These are phyloP conservation scores for Polypterus senegalus DNA, from an alignment of 2,113 vertebrate species.

Conservation along the genomic window DNA sequence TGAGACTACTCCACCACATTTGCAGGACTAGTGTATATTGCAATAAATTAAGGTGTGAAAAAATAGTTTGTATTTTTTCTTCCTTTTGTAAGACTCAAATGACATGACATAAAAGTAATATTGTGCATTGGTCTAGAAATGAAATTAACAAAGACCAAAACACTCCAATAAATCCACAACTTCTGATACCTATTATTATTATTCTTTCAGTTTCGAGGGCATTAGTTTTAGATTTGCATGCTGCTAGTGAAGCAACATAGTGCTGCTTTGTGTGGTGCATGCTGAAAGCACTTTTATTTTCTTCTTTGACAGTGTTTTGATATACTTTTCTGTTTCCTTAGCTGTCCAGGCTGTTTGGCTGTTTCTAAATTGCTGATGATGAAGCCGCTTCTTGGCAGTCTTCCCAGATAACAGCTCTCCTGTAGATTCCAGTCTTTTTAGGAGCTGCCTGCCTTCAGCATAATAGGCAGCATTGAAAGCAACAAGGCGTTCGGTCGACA, in stretches of 20 bases:
- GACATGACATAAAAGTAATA: no score
- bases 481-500: conserved; percentile 47
- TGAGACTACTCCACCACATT: no score
- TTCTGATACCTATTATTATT: no score
- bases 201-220: no score
- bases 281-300: conserved; percentile 31
- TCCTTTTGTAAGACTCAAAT: no score
- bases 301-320: conserved; percentile 38
- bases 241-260: background rate
- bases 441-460: conserved; percentile 52
- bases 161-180: no score
- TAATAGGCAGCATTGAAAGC: conserved; percentile 60
- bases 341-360: conserved; percentile 38
- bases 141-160: no score
- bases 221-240: no score
- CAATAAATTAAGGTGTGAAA: no score
- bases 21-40: no score
- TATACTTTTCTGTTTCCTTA: conserved; percentile 28
- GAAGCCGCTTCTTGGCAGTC: conserved; percentile 47
- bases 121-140: no score
- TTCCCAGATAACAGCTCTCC: conserved; percentile 46
- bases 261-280: conserved; percentile 21
- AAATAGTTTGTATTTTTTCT: no score
- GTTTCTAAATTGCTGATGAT: conserved; percentile 31
- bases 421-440: conserved; percentile 43